Percentiles rank a stretch among this genome's conserved stretches.
These are phyloP conservation scores for Coregonus suidteri DNA, from an alignment of 2,797 vertebrate species.

Conservation along the genomic window DNA sequence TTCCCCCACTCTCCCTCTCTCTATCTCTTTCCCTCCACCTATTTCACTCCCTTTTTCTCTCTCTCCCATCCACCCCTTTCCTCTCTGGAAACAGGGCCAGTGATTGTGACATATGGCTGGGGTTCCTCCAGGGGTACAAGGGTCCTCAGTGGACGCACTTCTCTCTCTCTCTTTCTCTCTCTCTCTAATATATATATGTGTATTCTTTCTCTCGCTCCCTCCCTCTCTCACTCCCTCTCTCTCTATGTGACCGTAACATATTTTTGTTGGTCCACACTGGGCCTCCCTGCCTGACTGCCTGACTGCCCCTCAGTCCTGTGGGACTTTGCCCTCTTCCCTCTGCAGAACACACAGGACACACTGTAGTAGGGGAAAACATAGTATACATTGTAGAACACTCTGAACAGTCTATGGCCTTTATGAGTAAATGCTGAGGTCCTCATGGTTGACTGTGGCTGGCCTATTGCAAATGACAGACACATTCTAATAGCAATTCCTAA, in stretches of 20 bases:
- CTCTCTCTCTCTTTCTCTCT: not conserved
- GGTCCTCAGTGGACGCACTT: too few species aligned
- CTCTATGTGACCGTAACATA: constrained; percentile 14
- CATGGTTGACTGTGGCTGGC: not conserved
- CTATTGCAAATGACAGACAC: not conserved
- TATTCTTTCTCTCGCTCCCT: too few species aligned
- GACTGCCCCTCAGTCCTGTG: constrained; percentile 28
- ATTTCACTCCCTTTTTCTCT: not conserved
- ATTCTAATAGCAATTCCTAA: not conserved
- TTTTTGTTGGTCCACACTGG: constrained; percentile 29
- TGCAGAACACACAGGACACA: not conserved
- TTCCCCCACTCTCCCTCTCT: too few species aligned
- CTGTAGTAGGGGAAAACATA: not conserved
- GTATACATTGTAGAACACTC: not conserved
- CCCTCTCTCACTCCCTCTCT: not conserved
- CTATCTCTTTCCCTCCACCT: not conserved
- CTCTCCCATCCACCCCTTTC: not conserved
- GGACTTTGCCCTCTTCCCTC: constrained; percentile 16
- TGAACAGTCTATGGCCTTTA: not conserved
- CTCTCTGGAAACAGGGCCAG: not conserved
- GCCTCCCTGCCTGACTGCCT: constrained; percentile 21
- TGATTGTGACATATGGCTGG: too few species aligned
- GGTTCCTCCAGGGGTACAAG: not conserved
- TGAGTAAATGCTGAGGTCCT: not conserved
- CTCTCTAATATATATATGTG: not conserved